Percentiles rank a stretch among this genome's conserved stretches.
phyloP scores from a whole-genome alignment of 1,140 invertebrate species.

The Drosophila yakuba region DNA sequence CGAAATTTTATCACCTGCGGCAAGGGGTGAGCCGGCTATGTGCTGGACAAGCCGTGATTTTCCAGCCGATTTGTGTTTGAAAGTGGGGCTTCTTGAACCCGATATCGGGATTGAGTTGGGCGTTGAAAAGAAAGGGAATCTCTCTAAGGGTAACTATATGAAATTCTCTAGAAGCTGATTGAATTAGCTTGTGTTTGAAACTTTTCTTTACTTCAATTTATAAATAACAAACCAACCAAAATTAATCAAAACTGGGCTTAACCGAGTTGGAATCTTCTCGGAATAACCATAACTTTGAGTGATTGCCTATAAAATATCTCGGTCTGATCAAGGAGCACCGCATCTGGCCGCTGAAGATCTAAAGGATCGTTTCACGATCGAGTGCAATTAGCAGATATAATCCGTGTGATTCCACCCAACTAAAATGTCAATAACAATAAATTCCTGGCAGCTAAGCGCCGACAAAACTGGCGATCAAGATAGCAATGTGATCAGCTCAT shows the following conservation, averaged over 20 bases:
- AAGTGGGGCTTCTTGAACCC: slow-evolving; percentile 56
- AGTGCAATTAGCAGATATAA: slow-evolving; percentile 76
- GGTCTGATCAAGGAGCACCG: slow-evolving; percentile 46
- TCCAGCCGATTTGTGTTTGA: slow-evolving; percentile 72
- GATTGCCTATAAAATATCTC: slow-evolving; percentile 39
- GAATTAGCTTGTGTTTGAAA: neutral
- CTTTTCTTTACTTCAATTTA: neutral
- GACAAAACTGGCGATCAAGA: slow-evolving; percentile 55
- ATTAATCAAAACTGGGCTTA: neutral
- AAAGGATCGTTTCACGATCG: slow-evolving; percentile 2
- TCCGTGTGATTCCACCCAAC: slow-evolving; percentile 77
- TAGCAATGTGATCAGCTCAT: slow-evolving; percentile 66
- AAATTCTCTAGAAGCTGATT: neutral
- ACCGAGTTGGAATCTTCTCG: neutral
- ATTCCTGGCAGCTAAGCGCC: slow-evolving; percentile 56
- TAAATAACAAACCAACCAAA: neutral
- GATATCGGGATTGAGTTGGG: slow-evolving; percentile 2
- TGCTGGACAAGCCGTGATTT: slow-evolving; percentile 65
- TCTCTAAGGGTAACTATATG: too few relatives aligned
- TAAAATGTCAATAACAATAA: slow-evolving; percentile 82
- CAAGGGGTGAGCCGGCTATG: slow-evolving; percentile 33
- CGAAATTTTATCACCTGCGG: slow-evolving; percentile 78
- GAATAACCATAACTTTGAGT: slow-evolving; percentile 23
- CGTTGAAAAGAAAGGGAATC: neutral
- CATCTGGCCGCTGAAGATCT: slow-evolving; percentile 37